phyloP scores from a whole-genome alignment of 2,113 vertebrate species.

The Genyomyrus donnyi region DNA sequence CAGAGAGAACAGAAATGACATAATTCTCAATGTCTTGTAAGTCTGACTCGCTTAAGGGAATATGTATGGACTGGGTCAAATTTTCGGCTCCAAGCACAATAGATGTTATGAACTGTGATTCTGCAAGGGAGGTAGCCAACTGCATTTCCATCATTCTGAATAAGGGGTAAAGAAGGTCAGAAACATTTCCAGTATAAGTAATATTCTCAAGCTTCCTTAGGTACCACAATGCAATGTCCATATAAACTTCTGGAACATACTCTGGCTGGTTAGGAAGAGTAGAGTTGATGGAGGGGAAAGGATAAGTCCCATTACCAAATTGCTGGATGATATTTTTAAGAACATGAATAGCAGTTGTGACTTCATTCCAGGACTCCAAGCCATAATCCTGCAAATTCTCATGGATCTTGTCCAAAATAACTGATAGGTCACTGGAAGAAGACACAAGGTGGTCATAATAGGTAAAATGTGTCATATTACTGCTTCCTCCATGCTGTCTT shows the following conservation, averaged over 20 bases:
- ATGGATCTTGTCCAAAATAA: slow-evolving; percentile 42
- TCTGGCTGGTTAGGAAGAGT: slow-evolving; percentile 27
- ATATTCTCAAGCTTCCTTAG: slow-evolving; percentile 48
- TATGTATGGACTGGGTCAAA: slow-evolving; percentile 34
- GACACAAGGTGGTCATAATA: slow-evolving; percentile 22
- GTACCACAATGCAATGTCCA: slow-evolving; percentile 53
- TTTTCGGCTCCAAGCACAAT: slow-evolving; percentile 35
- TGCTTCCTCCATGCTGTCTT: slow-evolving; percentile 25
- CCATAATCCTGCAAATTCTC: slow-evolving; percentile 41
- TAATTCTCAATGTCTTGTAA: slow-evolving; percentile 42
- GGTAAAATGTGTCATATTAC: slow-evolving; percentile 18
- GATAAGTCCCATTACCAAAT: slow-evolving; percentile 25
- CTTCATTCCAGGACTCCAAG: slow-evolving; percentile 36
- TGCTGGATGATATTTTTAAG: slow-evolving; percentile 49
- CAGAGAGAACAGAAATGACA: slow-evolving; percentile 31
- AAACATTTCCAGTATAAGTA: slow-evolving; percentile 39
- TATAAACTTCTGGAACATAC: slow-evolving; percentile 33
- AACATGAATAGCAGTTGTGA: slow-evolving; percentile 48
- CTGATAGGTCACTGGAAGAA: slow-evolving; percentile 29
- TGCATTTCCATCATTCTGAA: slow-evolving; percentile 47
- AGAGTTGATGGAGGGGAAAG: slow-evolving; percentile 34
- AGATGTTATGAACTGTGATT: slow-evolving; percentile 40
- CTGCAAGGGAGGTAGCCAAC: slow-evolving; percentile 34
- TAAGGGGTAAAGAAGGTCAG: slow-evolving; percentile 40
- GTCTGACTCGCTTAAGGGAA: slow-evolving; percentile 43